A percentile compares a stretch with the other conserved stretches of the same genome.
phyloP scores from a whole-genome alignment of 2,113 vertebrate species.

The Microtus montanus region DNA sequence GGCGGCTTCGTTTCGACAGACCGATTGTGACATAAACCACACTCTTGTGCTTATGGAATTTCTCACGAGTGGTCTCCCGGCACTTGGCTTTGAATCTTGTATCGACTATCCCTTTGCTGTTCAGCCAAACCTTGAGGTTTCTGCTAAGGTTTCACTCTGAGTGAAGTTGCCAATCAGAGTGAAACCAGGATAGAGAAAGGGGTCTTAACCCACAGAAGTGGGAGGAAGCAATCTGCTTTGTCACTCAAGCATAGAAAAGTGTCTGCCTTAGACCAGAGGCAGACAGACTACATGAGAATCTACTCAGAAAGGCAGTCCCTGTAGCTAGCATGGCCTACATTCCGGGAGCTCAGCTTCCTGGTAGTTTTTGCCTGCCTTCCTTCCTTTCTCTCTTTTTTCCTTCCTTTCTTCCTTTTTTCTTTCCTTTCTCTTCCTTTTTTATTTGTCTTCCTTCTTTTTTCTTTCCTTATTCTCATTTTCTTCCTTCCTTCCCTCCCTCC shows the following conservation, averaged over 20 bases:
- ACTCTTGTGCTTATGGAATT: constrained; percentile 48
- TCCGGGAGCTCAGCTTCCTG: not conserved
- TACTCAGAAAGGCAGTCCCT: not conserved
- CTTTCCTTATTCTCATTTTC: no score
- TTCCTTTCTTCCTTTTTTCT: not conserved
- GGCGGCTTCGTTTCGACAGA: constrained; percentile 51
- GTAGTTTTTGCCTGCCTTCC: not conserved
- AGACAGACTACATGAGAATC: not conserved
- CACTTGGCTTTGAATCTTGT: constrained; percentile 60
- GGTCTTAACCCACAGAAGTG: constrained; percentile 68
- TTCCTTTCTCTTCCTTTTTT: not conserved
- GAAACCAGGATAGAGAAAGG: constrained; percentile 78
- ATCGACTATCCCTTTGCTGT: constrained; percentile 55
- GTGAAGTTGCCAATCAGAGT: constrained; percentile 72
- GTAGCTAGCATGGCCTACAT: not conserved
- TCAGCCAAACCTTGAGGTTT: constrained; percentile 71
- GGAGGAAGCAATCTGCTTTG: constrained; percentile 77
- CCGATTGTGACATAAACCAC: constrained; percentile 67
- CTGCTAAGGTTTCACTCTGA: constrained; percentile 74
- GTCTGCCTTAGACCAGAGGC: not conserved
- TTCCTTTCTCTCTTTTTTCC: not conserved
- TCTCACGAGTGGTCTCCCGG: constrained; percentile 72
- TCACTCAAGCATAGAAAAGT: constrained; percentile 60
- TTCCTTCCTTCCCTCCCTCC: no score
- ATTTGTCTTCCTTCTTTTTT: no score